A percentile compares a stretch with the other conserved stretches of the same genome.
These are phyloP conservation scores for Rhagoletis zephyria DNA, from an alignment of 1,140 invertebrate species.

Conservation along the genomic window DNA sequence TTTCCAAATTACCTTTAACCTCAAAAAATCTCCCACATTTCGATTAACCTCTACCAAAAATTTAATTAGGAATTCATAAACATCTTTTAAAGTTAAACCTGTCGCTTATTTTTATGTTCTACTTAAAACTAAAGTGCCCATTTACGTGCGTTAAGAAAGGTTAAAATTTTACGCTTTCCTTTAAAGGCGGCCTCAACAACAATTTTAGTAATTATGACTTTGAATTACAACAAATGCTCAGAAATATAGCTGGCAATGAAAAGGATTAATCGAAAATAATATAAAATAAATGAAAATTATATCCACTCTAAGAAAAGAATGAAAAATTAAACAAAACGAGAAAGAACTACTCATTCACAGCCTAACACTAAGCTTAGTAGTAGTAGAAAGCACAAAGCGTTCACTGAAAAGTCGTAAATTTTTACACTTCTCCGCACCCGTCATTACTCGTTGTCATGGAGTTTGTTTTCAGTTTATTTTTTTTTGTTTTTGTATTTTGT, in stretches of 20 bases:
- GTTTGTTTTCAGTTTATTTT: neutral
- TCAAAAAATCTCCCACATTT: too few species aligned
- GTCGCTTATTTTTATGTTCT: too few species aligned
- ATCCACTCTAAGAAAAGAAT: neutral
- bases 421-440: neutral
- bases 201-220: neutral
- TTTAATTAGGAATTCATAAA: too few species aligned
- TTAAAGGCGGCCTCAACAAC: too few species aligned
- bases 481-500: neutral
- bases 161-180: too few species aligned
- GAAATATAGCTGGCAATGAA: neutral
- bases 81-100: too few species aligned
- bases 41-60: too few species aligned
- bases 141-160: too few species aligned
- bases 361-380: neutral
- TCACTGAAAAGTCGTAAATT: neutral
- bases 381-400: too few species aligned
- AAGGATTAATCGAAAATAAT: neutral
- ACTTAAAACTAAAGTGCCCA: too few species aligned
- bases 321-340: neutral
- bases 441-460: neutral
- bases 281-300: neutral
- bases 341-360: neutral
- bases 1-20: too few species aligned
- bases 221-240: neutral